Evolutionary conservation across 2,113 vertebrate genomes (phyloP), one percentile per base, ranked within the genome.

Genomic region (Cnemophilus loriae): DNA sequence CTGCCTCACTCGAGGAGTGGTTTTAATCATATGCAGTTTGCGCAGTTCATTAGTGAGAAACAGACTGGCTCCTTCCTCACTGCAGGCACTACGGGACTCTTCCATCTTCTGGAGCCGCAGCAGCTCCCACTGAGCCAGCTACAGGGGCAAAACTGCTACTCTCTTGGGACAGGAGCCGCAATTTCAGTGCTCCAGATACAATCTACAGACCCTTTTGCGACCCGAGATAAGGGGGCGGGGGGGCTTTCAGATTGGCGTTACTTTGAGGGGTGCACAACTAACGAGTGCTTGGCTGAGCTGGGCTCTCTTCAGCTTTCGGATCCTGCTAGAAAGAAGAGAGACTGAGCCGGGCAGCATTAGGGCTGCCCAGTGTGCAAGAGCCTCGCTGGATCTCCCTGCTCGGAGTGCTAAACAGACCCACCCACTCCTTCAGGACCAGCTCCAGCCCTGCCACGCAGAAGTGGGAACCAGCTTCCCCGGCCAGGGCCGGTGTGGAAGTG

Each of bases 391-490:
- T 17, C 7, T 50, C 33, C 6, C n/a, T n/a, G 33, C 26, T 49
- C 6, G 3, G 44, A 33, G 22, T 16, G 42, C 18, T 5, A 1
- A 9, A 16, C 28, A 73, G 27, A 39, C 3, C 41, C 70, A 37
- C 9, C 30, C 16, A 1, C 37, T 61, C 42, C 44, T 49, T 28
- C 63, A 24, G 75, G 20, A 35, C 12, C 42, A 64, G 39, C 49
- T 79, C 44, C 61, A 63, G 16, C 39, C 26, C 4, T 11, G 16
- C 27, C 28, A 6, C 0, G 2, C 10, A 16, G 7, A 11, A 41
- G 2, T 3, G n/a, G 18, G 60, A 70, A 3, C 19, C 4, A 21
- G 3, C 9, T 35, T 35, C 16, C 44, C 47, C 18, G 1, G 1
- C 7, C 69, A 37, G 8, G 5, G 3, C 7, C 16, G 3, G 5